Evolutionary conservation across 2,797 vertebrate genomes (phyloP).

Genomic region (Hoplostethus atlanticus): DNA sequence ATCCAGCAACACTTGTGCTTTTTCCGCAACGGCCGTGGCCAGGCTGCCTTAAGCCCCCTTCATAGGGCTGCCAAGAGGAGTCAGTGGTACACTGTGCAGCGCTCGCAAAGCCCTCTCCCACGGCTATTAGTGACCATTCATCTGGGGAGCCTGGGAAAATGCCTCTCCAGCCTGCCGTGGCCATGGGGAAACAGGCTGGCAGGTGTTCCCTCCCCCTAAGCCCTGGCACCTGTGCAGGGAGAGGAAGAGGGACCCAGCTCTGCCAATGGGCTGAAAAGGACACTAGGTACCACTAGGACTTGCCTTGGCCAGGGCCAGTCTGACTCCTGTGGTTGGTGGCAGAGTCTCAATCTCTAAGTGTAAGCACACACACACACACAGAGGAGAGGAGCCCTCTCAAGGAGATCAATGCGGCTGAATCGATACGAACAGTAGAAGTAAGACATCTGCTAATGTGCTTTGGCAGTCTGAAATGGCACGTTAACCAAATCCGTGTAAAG

Average conservation of each 20-base stretch:
- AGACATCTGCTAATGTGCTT: conserved; percentile 77
- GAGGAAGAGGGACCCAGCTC: conserved; percentile 74
- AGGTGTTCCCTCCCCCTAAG: conserved; percentile 86
- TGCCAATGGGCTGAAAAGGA: conserved; percentile 63
- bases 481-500: conserved; percentile 74
- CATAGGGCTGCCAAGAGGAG: conserved; percentile 87
- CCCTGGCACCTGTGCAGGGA: conserved; percentile 84
- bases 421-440: conserved; percentile 44
- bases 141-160: conserved; percentile 93
- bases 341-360: conserved; percentile 23
- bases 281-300: conserved; percentile 58
- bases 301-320: conserved; percentile 39
- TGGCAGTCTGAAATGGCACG: conserved; percentile 68
- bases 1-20: conserved; percentile 87
- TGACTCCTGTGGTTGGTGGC: conserved; percentile 20
- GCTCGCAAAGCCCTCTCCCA: conserved; percentile 90
- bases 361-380: not conserved
- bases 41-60: conserved; percentile 85
- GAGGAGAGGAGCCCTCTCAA: conserved; percentile 14
- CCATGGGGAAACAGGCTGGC: conserved; percentile 86
- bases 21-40: conserved; percentile 78
- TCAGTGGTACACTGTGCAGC: conserved; percentile 84
- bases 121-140: conserved; percentile 88
- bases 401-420: conserved; percentile 55
- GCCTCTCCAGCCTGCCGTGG: conserved; percentile 86